A percentile compares a stretch with the other conserved stretches of the same genome.
These are phyloP conservation scores for Carassius auratus DNA, from an alignment of 2,113 vertebrate species.

Conservation along the genomic window DNA sequence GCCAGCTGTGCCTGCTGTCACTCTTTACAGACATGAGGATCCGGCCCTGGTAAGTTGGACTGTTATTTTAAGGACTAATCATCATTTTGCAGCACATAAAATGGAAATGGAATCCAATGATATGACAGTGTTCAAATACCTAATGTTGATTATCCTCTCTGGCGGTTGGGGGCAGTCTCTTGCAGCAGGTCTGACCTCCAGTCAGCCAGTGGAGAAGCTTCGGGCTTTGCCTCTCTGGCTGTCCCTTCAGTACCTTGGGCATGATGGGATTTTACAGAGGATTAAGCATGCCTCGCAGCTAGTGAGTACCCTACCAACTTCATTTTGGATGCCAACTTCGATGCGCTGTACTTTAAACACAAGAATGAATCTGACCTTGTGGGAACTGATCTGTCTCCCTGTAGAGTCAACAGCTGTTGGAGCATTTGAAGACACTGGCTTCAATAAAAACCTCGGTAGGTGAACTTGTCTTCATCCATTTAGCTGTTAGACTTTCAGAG, in stretches of 20 bases:
- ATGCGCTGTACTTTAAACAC: not conserved
- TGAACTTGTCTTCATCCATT: constrained; percentile 34
- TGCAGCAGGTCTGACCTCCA: constrained; percentile 90
- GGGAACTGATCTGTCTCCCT: constrained; percentile 48
- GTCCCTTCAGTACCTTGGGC: constrained; percentile 92
- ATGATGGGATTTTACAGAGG: constrained; percentile 87
- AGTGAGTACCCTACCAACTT: constrained; percentile 74
- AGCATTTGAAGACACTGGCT: constrained; percentile 84
- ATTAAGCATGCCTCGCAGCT: constrained; percentile 86
- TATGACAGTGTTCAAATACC: not conserved
- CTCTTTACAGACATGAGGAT: constrained; percentile 93
- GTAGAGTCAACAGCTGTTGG: constrained; percentile 90
- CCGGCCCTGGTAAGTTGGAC: constrained; percentile 85
- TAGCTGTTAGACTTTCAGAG: constrained; percentile 15
- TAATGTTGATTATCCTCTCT: constrained; percentile 18
- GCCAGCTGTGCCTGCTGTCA: constrained; percentile 90
- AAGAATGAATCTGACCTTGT: not conserved
- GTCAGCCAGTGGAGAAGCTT: constrained; percentile 89
- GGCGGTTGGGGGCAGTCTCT: constrained; percentile 78
- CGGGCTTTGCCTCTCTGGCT: constrained; percentile 94
- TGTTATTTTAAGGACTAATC: not conserved
- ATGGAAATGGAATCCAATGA: not conserved
- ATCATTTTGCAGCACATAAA: not conserved
- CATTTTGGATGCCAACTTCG: not conserved
- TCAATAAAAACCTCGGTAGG: constrained; percentile 90